A percentile compares a stretch with the other conserved stretches of the same genome.
These are phyloP conservation scores for Spatulosminthurus flaviceps DNA, from an alignment of 2,888 invertebrate species.

Conservation along the genomic window DNA sequence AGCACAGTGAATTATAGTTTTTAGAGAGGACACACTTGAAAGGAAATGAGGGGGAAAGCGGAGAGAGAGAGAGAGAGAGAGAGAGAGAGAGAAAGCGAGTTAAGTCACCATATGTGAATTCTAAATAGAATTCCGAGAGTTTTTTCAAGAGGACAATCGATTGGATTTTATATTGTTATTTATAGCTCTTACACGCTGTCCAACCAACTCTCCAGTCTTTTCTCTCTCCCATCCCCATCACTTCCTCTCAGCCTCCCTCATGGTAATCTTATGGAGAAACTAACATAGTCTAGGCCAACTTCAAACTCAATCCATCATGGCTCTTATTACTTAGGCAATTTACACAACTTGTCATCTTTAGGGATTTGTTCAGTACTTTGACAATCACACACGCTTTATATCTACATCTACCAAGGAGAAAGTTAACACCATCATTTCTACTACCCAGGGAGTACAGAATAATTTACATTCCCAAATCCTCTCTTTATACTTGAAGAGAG, in stretches of 20 bases:
- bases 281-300: background rate
- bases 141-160: no score
- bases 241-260: background rate
- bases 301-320: constrained; percentile 10
- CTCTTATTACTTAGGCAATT: background rate
- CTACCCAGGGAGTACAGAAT: background rate
- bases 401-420: background rate
- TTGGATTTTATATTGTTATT: no score
- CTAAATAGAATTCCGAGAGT: no score
- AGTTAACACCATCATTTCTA: background rate
- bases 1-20: no score
- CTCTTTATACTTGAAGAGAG: no score
- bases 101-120: no score
- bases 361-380: background rate
- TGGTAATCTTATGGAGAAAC: background rate
- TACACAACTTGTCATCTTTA: constrained; percentile 2
- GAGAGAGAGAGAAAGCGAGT: no score
- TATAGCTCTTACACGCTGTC: no score
- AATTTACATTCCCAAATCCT: background rate
- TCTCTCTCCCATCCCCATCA: background rate
- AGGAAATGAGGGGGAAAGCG: no score
- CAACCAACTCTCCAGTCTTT: no score
- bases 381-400: background rate
- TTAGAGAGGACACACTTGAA: no score
- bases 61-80: no score